phyloP scores from a whole-genome alignment of 2,113 vertebrate genomes.

The Chunga burmeisteri region DNA sequence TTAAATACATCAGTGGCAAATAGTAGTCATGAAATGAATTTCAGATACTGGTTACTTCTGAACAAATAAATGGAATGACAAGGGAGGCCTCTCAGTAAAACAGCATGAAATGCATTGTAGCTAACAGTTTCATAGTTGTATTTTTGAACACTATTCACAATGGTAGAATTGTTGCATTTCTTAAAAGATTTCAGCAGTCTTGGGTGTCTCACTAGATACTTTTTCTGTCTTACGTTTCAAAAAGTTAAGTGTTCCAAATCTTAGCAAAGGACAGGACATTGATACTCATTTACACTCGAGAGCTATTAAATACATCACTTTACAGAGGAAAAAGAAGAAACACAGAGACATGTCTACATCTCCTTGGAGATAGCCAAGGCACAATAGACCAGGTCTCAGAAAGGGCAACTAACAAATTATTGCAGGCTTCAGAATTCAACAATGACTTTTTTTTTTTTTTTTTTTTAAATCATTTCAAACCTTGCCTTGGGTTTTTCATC shows the following conservation, averaged over 20 bases:
- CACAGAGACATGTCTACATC: not conserved
- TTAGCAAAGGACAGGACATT: not conserved
- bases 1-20: not conserved
- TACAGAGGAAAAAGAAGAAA: not conserved
- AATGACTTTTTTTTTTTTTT: not conserved
- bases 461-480: not conserved
- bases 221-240: not conserved
- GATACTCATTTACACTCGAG: slow-evolving; percentile 6
- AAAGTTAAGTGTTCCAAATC: not conserved
- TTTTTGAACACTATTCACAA: not conserved
- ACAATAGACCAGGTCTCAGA: slow-evolving; percentile 8
- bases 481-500: not conserved
- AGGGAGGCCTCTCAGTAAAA: not conserved
- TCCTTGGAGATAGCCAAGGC: slow-evolving; percentile 6
- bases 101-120: not conserved
- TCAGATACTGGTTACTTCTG: not conserved
- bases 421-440: not conserved
- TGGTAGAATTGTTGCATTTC: not conserved
- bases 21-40: not conserved
- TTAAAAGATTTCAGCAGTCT: not conserved
- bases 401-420: not conserved
- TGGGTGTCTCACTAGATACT: not conserved
- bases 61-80: not conserved
- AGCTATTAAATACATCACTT: not conserved
- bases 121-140: not conserved